Percentiles rank a stretch among this genome's conserved stretches.
phyloP scores from a whole-genome alignment of 2,888 invertebrate genomes.

The Sabellastarte sp. region DNA sequence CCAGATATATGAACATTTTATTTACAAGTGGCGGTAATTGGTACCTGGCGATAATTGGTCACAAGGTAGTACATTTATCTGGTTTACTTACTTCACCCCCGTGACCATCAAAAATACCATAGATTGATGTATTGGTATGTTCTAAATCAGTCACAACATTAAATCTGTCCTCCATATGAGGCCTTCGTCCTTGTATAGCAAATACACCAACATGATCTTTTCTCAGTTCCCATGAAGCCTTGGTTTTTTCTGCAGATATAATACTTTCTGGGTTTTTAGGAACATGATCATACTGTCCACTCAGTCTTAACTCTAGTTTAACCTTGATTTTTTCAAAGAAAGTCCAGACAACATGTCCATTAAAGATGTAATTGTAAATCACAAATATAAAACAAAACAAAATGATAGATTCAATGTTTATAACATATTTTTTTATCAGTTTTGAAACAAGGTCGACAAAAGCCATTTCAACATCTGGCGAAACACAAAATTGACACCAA shows the following conservation, averaged over 20 bases:
- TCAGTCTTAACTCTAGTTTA: conserved; percentile 21
- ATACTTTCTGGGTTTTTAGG: conserved; percentile 8
- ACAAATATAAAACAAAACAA: conserved; percentile 8
- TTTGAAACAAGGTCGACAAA: background rate
- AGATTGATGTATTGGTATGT: conserved; percentile 80
- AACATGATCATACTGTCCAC: conserved; percentile 22
- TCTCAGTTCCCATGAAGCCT: conserved; percentile 72
- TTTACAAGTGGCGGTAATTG: no score
- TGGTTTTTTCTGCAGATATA: conserved; percentile 21
- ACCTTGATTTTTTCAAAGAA: conserved; percentile 18
- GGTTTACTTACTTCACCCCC: conserved; percentile 70
- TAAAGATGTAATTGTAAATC: conserved; percentile 14
- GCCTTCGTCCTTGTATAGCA: conserved; percentile 85
- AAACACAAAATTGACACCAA: background rate
- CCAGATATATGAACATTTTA: no score
- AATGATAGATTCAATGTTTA: conserved; percentile 7
- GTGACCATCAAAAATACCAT: conserved; percentile 93
- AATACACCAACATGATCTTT: conserved; percentile 78
- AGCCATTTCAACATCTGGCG: background rate
- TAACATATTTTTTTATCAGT: conserved; percentile 6
- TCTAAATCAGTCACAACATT: conserved; percentile 83
- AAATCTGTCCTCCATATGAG: conserved; percentile 93
- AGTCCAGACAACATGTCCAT: conserved; percentile 9
- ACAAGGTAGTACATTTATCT: conserved; percentile 2
- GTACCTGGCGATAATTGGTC: no score